These are phyloP conservation scores for Zapus hudsonius DNA, from an alignment of 2,113 vertebrate genomes.

Conservation along the genomic window DNA sequence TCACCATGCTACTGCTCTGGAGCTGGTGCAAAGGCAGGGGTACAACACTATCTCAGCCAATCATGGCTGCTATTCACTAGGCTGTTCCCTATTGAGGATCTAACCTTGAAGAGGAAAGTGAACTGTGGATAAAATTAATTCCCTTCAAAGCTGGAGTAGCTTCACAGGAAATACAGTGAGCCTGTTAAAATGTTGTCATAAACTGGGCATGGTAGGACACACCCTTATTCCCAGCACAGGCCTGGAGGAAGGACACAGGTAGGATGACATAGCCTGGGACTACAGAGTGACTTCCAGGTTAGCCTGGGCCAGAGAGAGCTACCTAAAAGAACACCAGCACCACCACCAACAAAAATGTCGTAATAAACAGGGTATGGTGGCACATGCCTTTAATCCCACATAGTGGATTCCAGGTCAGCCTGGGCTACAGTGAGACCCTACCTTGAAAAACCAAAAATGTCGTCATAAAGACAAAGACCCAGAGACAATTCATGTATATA, in stretches of 20 bases:
- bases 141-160: background rate
- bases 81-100: background rate
- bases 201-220: background rate
- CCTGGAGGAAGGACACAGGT: too few relatives aligned
- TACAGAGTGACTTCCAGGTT: too few relatives aligned
- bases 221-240: too few relatives aligned
- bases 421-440: too few relatives aligned
- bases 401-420: too few relatives aligned
- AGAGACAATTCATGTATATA: conserved; percentile 10
- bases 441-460: background rate
- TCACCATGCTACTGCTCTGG: conserved; percentile 87
- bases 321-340: too few relatives aligned
- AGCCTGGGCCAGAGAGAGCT: too few relatives aligned
- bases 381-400: too few relatives aligned
- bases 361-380: too few relatives aligned
- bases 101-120: conserved; percentile 43
- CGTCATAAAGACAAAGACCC: background rate
- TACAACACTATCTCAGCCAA: background rate
- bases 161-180: conserved; percentile 24
- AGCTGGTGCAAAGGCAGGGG: conserved; percentile 49
- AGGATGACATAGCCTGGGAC: too few relatives aligned
- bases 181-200: background rate
- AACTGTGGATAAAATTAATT: background rate
- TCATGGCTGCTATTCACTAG: background rate
- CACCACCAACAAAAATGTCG: too few relatives aligned